These are phyloP conservation scores for Monopis laevigella DNA, from an alignment of 2,888 invertebrate species.

Conservation along the genomic window DNA sequence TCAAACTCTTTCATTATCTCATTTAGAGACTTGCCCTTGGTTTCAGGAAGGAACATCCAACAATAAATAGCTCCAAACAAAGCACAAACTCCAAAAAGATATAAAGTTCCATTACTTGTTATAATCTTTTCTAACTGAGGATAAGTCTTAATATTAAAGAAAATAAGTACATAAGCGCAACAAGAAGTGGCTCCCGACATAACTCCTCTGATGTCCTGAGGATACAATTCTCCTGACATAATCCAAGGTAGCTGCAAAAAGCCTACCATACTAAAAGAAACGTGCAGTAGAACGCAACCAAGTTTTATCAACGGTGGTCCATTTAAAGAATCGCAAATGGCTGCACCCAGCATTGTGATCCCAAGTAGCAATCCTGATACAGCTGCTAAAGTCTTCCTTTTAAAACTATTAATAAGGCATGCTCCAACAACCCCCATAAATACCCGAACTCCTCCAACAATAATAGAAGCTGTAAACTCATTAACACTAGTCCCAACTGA, in stretches of 20 bases:
- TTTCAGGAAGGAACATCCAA: conserved; percentile 72
- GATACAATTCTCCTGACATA: conserved; percentile 78
- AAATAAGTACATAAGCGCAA: conserved; percentile 74
- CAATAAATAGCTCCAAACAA: conserved; percentile 70
- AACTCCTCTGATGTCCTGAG: conserved; percentile 72
- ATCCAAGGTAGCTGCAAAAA: conserved; percentile 80
- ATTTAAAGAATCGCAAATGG: conserved; percentile 64
- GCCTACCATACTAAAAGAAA: conserved; percentile 78
- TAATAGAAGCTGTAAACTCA: conserved; percentile 74
- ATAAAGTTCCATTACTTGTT: conserved; percentile 71
- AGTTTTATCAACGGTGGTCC: conserved; percentile 57
- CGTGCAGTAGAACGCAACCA: conserved; percentile 72
- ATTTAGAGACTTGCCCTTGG: conserved; percentile 72
- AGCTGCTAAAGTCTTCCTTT: conserved; percentile 70
- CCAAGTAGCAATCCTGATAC: conserved; percentile 73
- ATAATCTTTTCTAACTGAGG: conserved; percentile 67
- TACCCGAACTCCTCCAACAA: conserved; percentile 73
- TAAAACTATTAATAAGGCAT: conserved; percentile 70
- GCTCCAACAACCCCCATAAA: conserved; percentile 75
- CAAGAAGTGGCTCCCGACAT: conserved; percentile 77
- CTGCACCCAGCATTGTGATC: conserved; percentile 72
- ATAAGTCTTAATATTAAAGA: conserved; percentile 76
- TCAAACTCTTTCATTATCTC: conserved; percentile 74
- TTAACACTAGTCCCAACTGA: conserved; percentile 72
- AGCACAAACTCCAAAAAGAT: conserved; percentile 70